phyloP scores from a whole-genome alignment of 1,140 invertebrate species.

The Ceratina japonica region DNA sequence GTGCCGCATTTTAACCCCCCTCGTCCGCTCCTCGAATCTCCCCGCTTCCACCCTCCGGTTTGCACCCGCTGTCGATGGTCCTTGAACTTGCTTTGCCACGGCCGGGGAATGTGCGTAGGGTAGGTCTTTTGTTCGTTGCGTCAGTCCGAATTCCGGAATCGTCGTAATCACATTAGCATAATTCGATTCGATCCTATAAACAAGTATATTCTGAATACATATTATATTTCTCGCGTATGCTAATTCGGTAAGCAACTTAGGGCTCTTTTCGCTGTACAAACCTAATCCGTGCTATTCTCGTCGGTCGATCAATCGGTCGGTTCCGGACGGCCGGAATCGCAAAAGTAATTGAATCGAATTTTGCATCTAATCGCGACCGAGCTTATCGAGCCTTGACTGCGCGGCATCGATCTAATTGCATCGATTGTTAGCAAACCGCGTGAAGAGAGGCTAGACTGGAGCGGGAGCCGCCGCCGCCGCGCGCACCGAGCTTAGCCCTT shows the following conservation, averaged over 20 bases:
- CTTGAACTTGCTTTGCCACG: conserved; percentile 28
- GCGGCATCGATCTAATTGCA: conserved; percentile 59
- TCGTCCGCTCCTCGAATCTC: background rate
- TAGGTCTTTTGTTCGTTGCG: conserved; percentile 22
- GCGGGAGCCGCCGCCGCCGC: conserved; percentile 14
- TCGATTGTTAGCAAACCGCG: conserved; percentile 64
- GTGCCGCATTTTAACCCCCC: background rate
- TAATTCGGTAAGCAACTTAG: too few relatives aligned
- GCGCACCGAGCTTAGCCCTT: conserved; percentile 70
- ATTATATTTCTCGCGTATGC: too few relatives aligned
- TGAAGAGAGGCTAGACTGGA: conserved; percentile 49
- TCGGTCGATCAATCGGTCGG: too few relatives aligned
- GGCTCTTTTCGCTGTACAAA: too few relatives aligned
- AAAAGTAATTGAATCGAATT: conserved; percentile 22
- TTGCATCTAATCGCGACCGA: conserved; percentile 20
- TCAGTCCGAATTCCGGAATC: background rate
- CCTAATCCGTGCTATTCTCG: too few relatives aligned
- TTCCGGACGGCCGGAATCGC: too few relatives aligned
- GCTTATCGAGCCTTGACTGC: conserved; percentile 36
- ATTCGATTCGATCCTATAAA: too few relatives aligned
- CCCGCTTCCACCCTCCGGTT: background rate
- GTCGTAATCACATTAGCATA: background rate
- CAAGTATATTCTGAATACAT: too few relatives aligned
- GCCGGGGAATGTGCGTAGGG: conserved; percentile 3
- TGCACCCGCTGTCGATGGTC: conserved; percentile 23